Evolutionary conservation across 2,113 vertebrate species (phyloP).

Genomic region (Prochilodus magdalenae): DNA sequence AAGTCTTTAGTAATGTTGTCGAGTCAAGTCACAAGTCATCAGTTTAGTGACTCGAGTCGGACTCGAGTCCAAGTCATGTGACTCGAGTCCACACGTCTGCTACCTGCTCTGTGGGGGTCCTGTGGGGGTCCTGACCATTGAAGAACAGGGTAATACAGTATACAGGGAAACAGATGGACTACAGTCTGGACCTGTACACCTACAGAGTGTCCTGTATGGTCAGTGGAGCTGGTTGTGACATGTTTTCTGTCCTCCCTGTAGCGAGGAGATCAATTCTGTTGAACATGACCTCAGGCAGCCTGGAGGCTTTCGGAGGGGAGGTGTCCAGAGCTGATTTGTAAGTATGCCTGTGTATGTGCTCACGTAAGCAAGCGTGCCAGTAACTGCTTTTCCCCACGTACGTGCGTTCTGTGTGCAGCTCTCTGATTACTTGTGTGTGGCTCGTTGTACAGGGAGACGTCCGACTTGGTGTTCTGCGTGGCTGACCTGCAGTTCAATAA

Average conservation of each 20-base stretch:
- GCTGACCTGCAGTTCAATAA: conserved; percentile 88
- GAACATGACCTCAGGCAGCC: conserved; percentile 80
- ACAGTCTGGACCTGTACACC: no score
- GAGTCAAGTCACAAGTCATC: no score
- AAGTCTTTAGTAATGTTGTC: no score
- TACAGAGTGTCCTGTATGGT: no score
- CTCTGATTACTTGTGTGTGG: not conserved
- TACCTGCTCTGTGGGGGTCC: no score
- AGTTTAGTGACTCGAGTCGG: no score
- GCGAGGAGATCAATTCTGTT: conserved; percentile 71
- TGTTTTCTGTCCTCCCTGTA: conserved; percentile 52
- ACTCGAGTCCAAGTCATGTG: no score
- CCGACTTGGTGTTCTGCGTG: conserved; percentile 84
- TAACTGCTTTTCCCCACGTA: not conserved
- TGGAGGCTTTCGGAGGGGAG: conserved; percentile 86
- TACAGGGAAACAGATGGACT: no score
- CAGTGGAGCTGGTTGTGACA: no score
- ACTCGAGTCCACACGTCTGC: no score
- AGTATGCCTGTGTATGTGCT: conserved; percentile 62
- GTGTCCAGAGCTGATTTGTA: conserved; percentile 84
- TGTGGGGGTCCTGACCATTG: no score
- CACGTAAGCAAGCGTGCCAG: conserved; percentile 1
- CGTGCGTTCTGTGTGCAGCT: not conserved
- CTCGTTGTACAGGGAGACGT: conserved; percentile 79
- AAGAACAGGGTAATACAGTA: no score